phyloP scores from a whole-genome alignment of 2,888 invertebrate genomes.

The Carterocephalus palaemon region DNA sequence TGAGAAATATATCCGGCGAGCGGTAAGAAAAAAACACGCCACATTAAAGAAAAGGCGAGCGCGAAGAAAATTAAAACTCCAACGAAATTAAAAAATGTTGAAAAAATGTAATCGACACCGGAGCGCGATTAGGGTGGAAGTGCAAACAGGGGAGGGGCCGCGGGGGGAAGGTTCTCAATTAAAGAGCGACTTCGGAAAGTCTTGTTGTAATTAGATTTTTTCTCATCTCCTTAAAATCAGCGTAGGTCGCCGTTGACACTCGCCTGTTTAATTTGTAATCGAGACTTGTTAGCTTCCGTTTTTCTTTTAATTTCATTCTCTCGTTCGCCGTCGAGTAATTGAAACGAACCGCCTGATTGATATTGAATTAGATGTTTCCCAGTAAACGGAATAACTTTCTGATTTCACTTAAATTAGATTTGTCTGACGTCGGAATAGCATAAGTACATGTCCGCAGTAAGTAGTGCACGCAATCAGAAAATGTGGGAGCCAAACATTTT shows the following conservation, averaged over 20 bases:
- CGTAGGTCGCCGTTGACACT: slow-evolving; percentile 61
- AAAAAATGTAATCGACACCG: slow-evolving; percentile 77
- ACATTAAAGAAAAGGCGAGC: slow-evolving; percentile 68
- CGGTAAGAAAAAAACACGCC: slow-evolving; percentile 58
- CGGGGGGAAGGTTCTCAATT: slow-evolving; percentile 64
- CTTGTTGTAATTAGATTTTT: slow-evolving; percentile 75
- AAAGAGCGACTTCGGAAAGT: slow-evolving; percentile 68
- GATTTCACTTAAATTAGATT: slow-evolving; percentile 26
- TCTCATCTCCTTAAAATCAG: slow-evolving; percentile 74
- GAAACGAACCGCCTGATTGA: slow-evolving; percentile 47
- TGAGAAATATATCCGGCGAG: slow-evolving; percentile 68
- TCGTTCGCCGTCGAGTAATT: slow-evolving; percentile 42
- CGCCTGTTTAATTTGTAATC: slow-evolving; percentile 76
- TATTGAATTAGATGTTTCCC: slow-evolving; percentile 56
- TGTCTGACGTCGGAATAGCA: slow-evolving; percentile 18
- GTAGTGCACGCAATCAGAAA: slow-evolving; percentile 16
- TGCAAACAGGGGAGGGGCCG: slow-evolving; percentile 55
- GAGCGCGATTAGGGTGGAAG: slow-evolving; percentile 62
- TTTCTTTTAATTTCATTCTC: slow-evolving; percentile 67
- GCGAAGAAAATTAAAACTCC: slow-evolving; percentile 76
- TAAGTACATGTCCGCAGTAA: slow-evolving; percentile 11
- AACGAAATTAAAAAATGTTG: slow-evolving; percentile 77
- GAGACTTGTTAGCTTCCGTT: slow-evolving; percentile 72
- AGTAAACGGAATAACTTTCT: slow-evolving; percentile 38
- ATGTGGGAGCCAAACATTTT: slow-evolving; percentile 6